Evolutionary conservation across 2,113 vertebrate species (phyloP).

Genomic region (Hemiscyllium ocellatum): DNA sequence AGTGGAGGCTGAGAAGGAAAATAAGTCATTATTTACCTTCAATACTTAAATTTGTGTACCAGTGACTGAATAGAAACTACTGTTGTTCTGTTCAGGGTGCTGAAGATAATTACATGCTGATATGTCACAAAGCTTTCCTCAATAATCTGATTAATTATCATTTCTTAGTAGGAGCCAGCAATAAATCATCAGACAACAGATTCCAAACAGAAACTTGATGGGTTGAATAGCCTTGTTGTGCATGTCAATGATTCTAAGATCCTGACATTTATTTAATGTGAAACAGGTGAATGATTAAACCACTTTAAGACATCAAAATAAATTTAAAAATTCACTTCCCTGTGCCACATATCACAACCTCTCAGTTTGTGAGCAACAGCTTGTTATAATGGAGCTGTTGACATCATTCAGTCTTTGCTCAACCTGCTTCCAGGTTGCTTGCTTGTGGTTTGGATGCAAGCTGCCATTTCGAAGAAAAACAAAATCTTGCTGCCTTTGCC

Average conservation of each 20-base stretch:
- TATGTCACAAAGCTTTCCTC: not conserved
- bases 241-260: no score
- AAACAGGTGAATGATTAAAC: not conserved
- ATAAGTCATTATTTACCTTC: not conserved
- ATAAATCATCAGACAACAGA: not conserved
- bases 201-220: no score
- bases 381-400: not conserved
- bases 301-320: not conserved
- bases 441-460: not conserved
- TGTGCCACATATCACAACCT: not conserved
- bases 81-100: not conserved
- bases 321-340: not conserved
- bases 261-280: not conserved
- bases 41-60: not conserved
- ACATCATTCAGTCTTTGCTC: not conserved
- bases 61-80: not conserved
- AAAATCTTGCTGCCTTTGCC: not conserved
- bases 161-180: not conserved
- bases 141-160: not conserved
- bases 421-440: not conserved
- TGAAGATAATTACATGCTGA: not conserved
- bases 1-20: not conserved
- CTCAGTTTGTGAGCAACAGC: not conserved
- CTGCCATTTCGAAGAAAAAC: not conserved
- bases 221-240: no score